Evolutionary conservation across 2,113 vertebrate genomes (phyloP).

Genomic region (Hucho hucho): DNA sequence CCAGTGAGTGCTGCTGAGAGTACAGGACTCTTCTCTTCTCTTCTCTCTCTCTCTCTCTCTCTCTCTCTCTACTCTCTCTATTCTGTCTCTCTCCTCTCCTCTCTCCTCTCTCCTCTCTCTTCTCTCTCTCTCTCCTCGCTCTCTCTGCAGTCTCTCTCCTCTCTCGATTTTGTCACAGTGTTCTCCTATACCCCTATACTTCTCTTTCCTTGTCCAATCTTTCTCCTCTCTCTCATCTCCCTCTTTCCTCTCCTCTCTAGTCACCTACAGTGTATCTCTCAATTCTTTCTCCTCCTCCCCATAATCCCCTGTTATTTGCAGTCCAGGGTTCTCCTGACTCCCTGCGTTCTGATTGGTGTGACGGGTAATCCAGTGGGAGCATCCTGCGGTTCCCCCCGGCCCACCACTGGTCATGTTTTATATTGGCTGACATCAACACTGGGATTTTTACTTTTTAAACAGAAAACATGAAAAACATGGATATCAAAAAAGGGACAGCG

Average conservation of each 20-base stretch:
- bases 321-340: background rate
- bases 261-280: too few species aligned
- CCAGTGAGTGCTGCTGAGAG: too few species aligned
- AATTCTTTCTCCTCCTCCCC: background rate
- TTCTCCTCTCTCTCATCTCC: constrained; percentile 13
- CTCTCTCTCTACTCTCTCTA: too few species aligned
- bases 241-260: background rate
- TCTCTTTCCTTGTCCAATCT: too few species aligned
- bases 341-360: background rate
- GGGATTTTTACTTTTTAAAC: background rate
- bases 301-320: background rate
- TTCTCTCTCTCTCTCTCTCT: constrained; percentile 19
- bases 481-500: too few species aligned
- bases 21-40: constrained; percentile 9
- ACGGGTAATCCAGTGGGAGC: background rate
- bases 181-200: too few species aligned
- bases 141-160: constrained; percentile 20
- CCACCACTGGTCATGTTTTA: background rate
- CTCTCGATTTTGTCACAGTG: background rate
- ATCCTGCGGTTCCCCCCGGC: background rate
- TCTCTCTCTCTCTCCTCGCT: constrained; percentile 14
- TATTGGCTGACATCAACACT: background rate
- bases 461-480: background rate
- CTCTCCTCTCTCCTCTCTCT: background rate
- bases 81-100: background rate